Evolutionary conservation across 2,797 vertebrate genomes (phyloP).

Genomic region (Enteromius paludinosus): DNA sequence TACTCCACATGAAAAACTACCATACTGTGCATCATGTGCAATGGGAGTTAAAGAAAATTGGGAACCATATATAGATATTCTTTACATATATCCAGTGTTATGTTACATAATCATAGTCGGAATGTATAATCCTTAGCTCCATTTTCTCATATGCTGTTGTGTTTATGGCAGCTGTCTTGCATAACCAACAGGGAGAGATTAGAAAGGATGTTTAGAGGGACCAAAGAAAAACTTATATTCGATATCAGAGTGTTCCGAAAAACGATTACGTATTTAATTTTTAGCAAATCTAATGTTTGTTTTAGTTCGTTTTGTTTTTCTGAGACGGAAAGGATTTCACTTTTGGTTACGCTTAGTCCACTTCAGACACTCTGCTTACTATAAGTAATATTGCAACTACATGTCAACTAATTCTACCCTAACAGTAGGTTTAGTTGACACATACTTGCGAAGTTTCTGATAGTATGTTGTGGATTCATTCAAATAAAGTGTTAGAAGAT

Average conservation of each 20-base stretch:
- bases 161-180: not conserved
- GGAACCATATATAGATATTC: not conserved
- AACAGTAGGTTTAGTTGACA: too few relatives aligned
- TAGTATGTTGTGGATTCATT: too few relatives aligned
- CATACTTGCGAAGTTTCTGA: too few relatives aligned
- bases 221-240: constrained; percentile 14
- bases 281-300: not conserved
- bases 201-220: constrained; percentile 21
- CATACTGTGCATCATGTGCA: not conserved
- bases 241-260: not conserved
- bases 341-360: too few relatives aligned
- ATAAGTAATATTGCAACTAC: too few relatives aligned
- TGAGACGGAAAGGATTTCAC: not conserved
- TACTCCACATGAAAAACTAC: not conserved
- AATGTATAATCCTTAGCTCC: constrained; percentile 15
- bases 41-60: not conserved
- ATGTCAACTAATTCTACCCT: too few relatives aligned
- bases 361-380: too few relatives aligned
- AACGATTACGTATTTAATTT: not conserved
- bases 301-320: too few relatives aligned
- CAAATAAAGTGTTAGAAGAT: too few relatives aligned
- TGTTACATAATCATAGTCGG: not conserved
- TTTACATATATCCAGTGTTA: not conserved
- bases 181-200: not conserved
- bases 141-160: constrained; percentile 1